These are phyloP conservation scores for Lithobates pipiens DNA, from an alignment of 2,797 vertebrate species.

Conservation along the genomic window DNA sequence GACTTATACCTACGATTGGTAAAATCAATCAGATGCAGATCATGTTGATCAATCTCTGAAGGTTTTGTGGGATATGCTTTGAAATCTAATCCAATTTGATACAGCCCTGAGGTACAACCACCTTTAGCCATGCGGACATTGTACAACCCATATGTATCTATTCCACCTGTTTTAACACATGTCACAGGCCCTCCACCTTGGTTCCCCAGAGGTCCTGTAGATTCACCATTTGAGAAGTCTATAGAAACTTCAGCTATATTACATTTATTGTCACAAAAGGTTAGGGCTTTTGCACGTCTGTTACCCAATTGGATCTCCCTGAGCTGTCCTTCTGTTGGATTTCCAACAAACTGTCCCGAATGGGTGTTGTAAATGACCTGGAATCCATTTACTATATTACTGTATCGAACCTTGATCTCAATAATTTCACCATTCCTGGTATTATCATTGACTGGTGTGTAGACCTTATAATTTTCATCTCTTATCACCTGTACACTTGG, in stretches of 20 bases:
- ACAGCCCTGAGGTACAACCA: neutral
- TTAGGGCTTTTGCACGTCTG: neutral
- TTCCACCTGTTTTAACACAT: neutral
- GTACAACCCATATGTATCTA: slow-evolving; percentile 10
- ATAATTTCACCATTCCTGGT: neutral
- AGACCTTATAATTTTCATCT: neutral
- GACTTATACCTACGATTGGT: neutral
- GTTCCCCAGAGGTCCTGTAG: slow-evolving; percentile 13
- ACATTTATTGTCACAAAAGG: neutral
- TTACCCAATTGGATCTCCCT: neutral
- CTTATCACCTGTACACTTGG: neutral
- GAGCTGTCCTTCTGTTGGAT: neutral
- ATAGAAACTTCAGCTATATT: neutral
- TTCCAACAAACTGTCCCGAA: neutral
- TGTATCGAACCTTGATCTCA: neutral
- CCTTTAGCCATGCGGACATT: neutral
- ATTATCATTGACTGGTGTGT: neutral
- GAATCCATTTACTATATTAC: slow-evolving; percentile 1
- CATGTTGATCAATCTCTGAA: neutral
- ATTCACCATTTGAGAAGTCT: slow-evolving; percentile 21
- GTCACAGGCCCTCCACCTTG: neutral
- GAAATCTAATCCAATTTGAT: neutral
- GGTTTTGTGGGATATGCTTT: slow-evolving; percentile 12
- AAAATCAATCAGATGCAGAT: neutral
- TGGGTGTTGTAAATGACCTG: neutral